Conservation (phyloP, 2,113 vertebrate genomes). For the Toxotes jaculatrix region DNA sequence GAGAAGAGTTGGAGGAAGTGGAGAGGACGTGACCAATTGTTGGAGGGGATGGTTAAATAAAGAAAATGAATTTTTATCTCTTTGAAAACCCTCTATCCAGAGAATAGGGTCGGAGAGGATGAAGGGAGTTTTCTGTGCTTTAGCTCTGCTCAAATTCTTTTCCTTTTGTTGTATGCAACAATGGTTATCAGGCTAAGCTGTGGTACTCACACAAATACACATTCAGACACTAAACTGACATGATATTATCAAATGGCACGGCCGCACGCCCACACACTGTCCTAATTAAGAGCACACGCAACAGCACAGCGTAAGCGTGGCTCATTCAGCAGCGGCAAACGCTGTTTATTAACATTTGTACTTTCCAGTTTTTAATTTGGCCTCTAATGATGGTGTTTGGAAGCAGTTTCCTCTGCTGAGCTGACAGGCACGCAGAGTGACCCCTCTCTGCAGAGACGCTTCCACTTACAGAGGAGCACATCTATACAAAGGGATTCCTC, state of each 20-base stretch:
- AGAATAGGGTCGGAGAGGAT: slow-evolving; percentile 23
- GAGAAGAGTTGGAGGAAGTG: neutral
- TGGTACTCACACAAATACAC: slow-evolving; percentile 3
- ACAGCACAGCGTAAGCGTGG: neutral
- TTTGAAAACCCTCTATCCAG: slow-evolving; percentile 16
- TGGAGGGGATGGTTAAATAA: neutral
- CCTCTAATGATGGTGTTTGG: slow-evolving; percentile 36
- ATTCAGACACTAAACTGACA: slow-evolving; percentile 33
- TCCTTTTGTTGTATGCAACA: slow-evolving; percentile 30
- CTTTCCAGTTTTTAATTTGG: slow-evolving; percentile 26
- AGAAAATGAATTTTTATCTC: slow-evolving; percentile 27
- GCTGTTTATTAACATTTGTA: slow-evolving; percentile 37
- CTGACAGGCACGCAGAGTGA: neutral
- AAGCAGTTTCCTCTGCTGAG: neutral
- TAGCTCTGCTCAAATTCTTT: neutral
- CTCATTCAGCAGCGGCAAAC: slow-evolving; percentile 30
- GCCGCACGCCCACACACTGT: slow-evolving; percentile 53
- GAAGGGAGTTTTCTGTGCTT: slow-evolving; percentile 37
- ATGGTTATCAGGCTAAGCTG: slow-evolving; percentile 20
- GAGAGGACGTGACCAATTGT: neutral
- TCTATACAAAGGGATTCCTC: neutral
- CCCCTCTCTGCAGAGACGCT: neutral
- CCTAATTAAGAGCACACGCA: slow-evolving; percentile 47
- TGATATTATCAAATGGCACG: slow-evolving; percentile 49
- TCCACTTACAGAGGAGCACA: neutral